phyloP scores from a whole-genome alignment of 2,888 invertebrate species.

The Orthosia incerta region DNA sequence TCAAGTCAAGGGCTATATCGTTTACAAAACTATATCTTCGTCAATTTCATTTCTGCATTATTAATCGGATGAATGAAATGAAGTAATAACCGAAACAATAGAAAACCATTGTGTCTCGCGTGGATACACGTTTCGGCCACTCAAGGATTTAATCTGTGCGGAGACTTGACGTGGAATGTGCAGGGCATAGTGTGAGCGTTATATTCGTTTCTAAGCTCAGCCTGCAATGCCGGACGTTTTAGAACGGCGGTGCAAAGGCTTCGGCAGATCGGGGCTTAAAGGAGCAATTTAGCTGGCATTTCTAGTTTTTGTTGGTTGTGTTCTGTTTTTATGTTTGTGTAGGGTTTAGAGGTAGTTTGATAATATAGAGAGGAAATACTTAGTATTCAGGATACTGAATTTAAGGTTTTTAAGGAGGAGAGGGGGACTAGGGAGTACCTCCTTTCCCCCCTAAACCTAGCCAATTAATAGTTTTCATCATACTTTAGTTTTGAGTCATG shows the following conservation, averaged over 20 bases:
- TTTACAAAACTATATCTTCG: too few relatives aligned
- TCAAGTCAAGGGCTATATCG: too few relatives aligned
- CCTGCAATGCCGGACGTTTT: slow-evolving; percentile 14
- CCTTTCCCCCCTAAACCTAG: too few relatives aligned
- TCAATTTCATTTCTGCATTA: slow-evolving; percentile 20
- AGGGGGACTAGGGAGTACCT: too few relatives aligned
- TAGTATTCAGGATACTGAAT: too few relatives aligned
- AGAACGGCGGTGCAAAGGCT: slow-evolving; percentile 6
- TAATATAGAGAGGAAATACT: background rate
- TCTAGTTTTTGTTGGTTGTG: slow-evolving; percentile 1
- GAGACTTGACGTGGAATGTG: slow-evolving; percentile 20
- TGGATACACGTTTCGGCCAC: too few relatives aligned
- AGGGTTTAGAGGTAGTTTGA: background rate
- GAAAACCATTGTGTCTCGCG: too few relatives aligned
- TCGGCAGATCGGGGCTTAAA: slow-evolving; percentile 3
- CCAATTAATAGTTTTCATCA: too few relatives aligned
- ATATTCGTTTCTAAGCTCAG: slow-evolving; percentile 24
- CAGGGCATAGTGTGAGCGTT: slow-evolving; percentile 17
- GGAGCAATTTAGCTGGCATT: slow-evolving; percentile 28
- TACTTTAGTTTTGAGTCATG: too few relatives aligned
- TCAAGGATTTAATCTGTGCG: slow-evolving; percentile 25
- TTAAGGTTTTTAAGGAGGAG: too few relatives aligned
- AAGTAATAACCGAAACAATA: too few relatives aligned
- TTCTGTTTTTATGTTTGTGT: background rate
- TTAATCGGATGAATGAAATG: slow-evolving; percentile 12